These are phyloP conservation scores for Atta cephalotes DNA, from an alignment of 1,140 invertebrate species.

Conservation along the genomic window DNA sequence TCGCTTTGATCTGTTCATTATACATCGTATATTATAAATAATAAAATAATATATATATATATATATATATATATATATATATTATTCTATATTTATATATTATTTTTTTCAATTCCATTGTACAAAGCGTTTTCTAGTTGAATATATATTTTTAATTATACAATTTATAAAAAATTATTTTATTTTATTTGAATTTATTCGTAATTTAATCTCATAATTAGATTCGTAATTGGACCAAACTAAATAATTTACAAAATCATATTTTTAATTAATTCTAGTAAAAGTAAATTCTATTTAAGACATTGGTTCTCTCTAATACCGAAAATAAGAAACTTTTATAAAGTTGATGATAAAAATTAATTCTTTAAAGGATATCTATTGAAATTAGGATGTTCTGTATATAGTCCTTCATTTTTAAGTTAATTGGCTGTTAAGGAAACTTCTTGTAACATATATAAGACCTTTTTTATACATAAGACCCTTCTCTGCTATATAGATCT, in stretches of 20 bases:
- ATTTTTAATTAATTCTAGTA: neutral
- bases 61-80: neutral
- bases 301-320: neutral
- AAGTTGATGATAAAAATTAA: slow-evolving; percentile 17
- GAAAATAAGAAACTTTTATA: neutral
- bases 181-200: neutral
- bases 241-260: neutral
- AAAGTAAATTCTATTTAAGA: neutral
- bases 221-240: neutral
- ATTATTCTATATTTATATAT: neutral
- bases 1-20: neutral
- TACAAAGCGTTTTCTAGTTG: neutral
- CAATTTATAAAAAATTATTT: neutral
- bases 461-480: neutral
- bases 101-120: neutral
- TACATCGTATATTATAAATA: neutral
- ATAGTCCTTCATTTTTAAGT: neutral
- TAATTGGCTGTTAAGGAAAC: slow-evolving; percentile 11
- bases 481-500: neutral
- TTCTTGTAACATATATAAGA: neutral
- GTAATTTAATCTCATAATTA: neutral
- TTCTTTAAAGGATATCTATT: slow-evolving; percentile 3
- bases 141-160: neutral
- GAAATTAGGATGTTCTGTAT: neutral
- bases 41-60: no score